Evolutionary conservation across 2,113 vertebrate genomes (phyloP), one percentile per base, ranked within the genome.

Genomic region (Aviceda subcristata): DNA sequence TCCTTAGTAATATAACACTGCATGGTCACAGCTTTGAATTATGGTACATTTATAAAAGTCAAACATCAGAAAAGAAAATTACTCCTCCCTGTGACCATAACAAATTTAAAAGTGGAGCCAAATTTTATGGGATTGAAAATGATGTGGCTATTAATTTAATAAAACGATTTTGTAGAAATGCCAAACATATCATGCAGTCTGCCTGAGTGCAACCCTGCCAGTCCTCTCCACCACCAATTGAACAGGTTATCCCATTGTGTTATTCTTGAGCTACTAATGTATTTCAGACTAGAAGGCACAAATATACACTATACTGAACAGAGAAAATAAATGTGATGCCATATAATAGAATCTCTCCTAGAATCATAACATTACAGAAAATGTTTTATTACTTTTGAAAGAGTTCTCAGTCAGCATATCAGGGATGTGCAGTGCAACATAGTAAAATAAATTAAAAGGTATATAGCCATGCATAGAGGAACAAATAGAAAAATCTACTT

Each of bases 1-100:
- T 45, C 62, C 50, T 64, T 39, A 39, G 7, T 48, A 79, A 88
- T 56, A 36, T 34, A 86, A 68, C 19, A 76, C 30, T 46, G 16
- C 13, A 72, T 30, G 62, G 66, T 53, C 78, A 94, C 0, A 0
- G 34, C 17, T 73, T 59, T 90, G 53, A 97, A 73, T 92, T 86
- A 86, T 11, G 2, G 18, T 39, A 64, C 34, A 60, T 81, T 90
- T 95, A 68, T 78, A 85, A 46, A 93, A 90, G 51, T 92, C 91
- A 92, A 82, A 51, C 34, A 79, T 51, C n/a, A 88, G 71, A 95
- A 94, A 88, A 86, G 69, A 86, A 94, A 93, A 94, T 92, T 88
- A 68, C 23, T 82, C 66, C 53, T 95, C 59, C 43, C 26, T 53
- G 23, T 15, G 34, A 73, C 50, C 45, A 51, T 75, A 88, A 75